phyloP scores from a whole-genome alignment of 2,113 vertebrate species.

The Xiphias gladius region DNA sequence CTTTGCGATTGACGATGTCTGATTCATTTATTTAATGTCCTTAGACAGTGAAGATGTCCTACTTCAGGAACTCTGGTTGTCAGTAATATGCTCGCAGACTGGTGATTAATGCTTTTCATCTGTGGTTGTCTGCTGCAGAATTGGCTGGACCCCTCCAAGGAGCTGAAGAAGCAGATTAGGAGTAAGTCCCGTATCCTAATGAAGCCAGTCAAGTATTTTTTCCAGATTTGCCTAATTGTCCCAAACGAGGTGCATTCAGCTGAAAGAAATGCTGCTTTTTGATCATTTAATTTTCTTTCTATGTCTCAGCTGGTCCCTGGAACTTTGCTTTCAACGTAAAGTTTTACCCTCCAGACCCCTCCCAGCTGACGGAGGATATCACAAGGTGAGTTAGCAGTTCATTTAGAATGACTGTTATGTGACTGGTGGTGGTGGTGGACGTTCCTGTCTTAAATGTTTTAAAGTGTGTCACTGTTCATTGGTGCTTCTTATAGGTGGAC shows the following conservation, averaged over 20 bases:
- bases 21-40: background rate
- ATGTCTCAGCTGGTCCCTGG: slow-evolving; percentile 92
- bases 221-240: no score
- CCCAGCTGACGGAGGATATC: slow-evolving; percentile 96
- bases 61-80: background rate
- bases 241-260: background rate
- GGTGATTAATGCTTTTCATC: background rate
- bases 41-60: background rate
- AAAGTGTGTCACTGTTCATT: background rate
- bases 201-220: background rate
- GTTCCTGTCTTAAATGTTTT: background rate
- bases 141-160: slow-evolving; percentile 96
- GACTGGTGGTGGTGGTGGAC: background rate
- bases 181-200: slow-evolving; percentile 85
- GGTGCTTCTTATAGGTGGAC: no score
- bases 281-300: slow-evolving; percentile 37
- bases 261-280: slow-evolving; percentile 11
- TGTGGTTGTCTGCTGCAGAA: slow-evolving; percentile 86
- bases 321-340: slow-evolving; percentile 98
- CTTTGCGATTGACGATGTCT: background rate
- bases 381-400: slow-evolving; percentile 87
- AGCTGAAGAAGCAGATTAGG: slow-evolving; percentile 97
- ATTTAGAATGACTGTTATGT: background rate
- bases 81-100: background rate
- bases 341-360: slow-evolving; percentile 98